Base-by-base conservation (phyloP, 2,888 invertebrate species). In the Scrobipalpa atriplicella region DNA sequence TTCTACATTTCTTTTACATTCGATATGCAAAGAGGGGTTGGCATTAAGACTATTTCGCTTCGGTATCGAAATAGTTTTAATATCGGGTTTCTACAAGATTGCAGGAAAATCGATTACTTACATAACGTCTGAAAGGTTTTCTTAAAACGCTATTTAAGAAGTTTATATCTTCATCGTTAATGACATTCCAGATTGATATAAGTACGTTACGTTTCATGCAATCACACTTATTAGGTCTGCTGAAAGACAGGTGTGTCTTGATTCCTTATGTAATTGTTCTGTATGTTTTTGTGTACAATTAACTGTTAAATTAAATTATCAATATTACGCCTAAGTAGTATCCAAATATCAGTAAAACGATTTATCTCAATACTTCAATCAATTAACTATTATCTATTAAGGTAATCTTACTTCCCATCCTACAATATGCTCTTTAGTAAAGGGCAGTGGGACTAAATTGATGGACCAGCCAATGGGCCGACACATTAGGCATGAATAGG, bases 1-100 rank as follows among this genome's bases (percentile, higher is more conserved):
- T 52, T 51, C 52, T 63, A 43, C n/a, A 36, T 63, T 63, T 63
- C 52, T 51, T 52, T 63, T 63, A 51, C 51, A 63, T 18, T 62
- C 43, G 64, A 62, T 62, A 54, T n/a, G 19, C 19, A 62, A 29
- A 51, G 51, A 63, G 10, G 9, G 19, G 39, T 64, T 54, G 54
- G 61, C 41, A 62, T 54, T 67, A 67, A 70, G 65, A 67, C 65
- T 68, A 68, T 68, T 69, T 70, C 66, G 67, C 68, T 68, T 65
- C 69, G 69, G 68, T 66, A 66, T 63, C 68, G 65, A 41, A 11
- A 41, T 29, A 29, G 29, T 29, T 29, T 29, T 29, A 29, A 29
- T 3, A 13, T 43, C 64, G 43, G 58, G 38, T 67, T 67, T 69
- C 65, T 43, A 11, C 5, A 38, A 11, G 29, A 10, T 13, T 16